phyloP scores from a whole-genome alignment of 2,797 vertebrate species.

The Lepus oiostolus region DNA sequence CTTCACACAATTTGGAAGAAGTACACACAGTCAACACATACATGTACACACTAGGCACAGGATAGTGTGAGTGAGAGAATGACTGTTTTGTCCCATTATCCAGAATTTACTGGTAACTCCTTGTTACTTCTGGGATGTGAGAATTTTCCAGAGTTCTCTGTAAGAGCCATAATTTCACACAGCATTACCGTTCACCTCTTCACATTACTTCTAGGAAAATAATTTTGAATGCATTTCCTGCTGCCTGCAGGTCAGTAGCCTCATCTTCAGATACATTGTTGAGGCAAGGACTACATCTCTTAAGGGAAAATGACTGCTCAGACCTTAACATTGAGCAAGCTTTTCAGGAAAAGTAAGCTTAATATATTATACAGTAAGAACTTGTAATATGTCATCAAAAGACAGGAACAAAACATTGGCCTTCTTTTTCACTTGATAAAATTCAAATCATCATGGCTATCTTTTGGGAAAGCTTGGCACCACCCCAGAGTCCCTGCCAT shows the following conservation, averaged over 20 bases:
- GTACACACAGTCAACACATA: not conserved
- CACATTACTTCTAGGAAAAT: conserved; percentile 26
- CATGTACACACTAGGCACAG: not conserved
- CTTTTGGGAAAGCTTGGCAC: not conserved
- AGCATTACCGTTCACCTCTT: not conserved
- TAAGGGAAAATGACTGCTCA: conserved; percentile 23
- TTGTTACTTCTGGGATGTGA: conserved; percentile 3
- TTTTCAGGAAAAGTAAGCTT: conserved; percentile 50
- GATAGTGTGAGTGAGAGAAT: not conserved
- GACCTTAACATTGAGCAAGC: conserved; percentile 41
- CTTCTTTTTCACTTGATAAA: conserved; percentile 41
- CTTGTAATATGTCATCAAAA: conserved; percentile 24
- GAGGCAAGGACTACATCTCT: not conserved
- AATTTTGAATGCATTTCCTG: conserved; percentile 12
- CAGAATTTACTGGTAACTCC: not conserved
- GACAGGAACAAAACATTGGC: conserved; percentile 35
- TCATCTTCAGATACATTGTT: conserved; percentile 11
- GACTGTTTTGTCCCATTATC: not conserved
- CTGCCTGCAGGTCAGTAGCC: not conserved
- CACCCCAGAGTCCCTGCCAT: not conserved
- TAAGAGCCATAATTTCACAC: conserved; percentile 48
- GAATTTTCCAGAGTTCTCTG: conserved; percentile 54
- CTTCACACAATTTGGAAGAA: not conserved
- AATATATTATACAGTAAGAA: conserved; percentile 31
- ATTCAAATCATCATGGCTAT: not conserved